Base-by-base conservation (phyloP, 2,888 invertebrate genomes). In the Alsophila aescularia region DNA sequence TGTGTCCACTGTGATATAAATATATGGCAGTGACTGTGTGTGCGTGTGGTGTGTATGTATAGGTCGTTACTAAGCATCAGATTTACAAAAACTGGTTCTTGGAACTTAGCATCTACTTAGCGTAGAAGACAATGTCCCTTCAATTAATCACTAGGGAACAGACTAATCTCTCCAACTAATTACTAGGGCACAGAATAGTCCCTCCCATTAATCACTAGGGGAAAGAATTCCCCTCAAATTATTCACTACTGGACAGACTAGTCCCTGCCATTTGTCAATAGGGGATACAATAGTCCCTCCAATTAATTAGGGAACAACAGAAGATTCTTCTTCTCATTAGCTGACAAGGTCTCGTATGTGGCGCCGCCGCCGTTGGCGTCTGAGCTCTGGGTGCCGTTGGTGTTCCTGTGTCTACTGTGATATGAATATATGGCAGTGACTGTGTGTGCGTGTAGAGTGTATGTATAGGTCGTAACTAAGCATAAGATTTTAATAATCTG, bases 291-390 rank as follows among this genome's bases (percentile, higher is more conserved):
- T 73, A 89, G 47, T 90, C 89, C 60, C 90, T 78, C 0, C 75
- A 67, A 45, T 76, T 85, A 6, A n/a, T n/a, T n/a, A 87, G 87
- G 0, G 89, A 87, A 16, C 9, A 92, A 85, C 15, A 95, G 80
- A 8, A 95, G 77, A 27, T 92, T 92, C 65, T 93, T 93, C 78
- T 93, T 94, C 63, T 94, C 94, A 47, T 93, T 93, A 4, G 93
- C 81, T 0, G 93, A 91, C 94, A 94, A 93, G 0, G 93, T 93
- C 62, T 94, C 94, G 58, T 93, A 94, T 37, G 93, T 93, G 27
- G 93, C 92, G 3, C 93, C 92, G 9, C 92, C 93, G 54, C 93
- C 93, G 62, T 90, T 92, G 3, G 89, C 81, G 53, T 93, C 92
- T n/a, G 92, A 79, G 66, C 76, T 85, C 62, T 87, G 82, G 34